Evolutionary conservation across 2,888 invertebrate species (phyloP).

Genomic region (Dasysyrphus albostriatus): DNA sequence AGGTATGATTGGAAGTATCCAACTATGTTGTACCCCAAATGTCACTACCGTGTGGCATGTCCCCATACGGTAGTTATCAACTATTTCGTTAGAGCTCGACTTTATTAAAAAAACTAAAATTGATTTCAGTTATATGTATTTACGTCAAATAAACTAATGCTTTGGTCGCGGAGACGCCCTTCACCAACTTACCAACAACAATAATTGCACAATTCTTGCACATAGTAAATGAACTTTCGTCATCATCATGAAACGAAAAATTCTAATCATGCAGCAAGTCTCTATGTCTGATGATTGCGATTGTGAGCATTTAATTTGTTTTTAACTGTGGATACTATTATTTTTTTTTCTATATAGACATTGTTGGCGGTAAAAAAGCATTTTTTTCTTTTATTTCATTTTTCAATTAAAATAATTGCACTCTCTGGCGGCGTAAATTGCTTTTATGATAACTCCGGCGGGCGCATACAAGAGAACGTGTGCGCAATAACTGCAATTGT

Average conservation of each 20-base stretch:
- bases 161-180: too few relatives aligned
- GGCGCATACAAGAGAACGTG: slow-evolving; percentile 39
- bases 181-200: too few relatives aligned
- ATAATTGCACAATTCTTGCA: neutral
- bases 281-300: neutral
- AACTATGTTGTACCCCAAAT: too few relatives aligned
- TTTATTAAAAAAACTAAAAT: too few relatives aligned
- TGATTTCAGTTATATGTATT: too few relatives aligned
- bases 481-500: slow-evolving; percentile 70
- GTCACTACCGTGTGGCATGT: too few relatives aligned
- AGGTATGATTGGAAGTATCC: too few relatives aligned
- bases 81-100: too few relatives aligned
- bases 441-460: slow-evolving; percentile 64
- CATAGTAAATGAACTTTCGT: slow-evolving; percentile 12
- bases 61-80: too few relatives aligned
- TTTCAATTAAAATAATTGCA: slow-evolving; percentile 74
- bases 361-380: slow-evolving; percentile 21
- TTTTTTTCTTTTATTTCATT: slow-evolving; percentile 47
- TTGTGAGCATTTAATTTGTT: slow-evolving; percentile 33
- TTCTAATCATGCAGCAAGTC: slow-evolving; percentile 15
- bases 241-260: slow-evolving; percentile 9
- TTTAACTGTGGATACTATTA: slow-evolving; percentile 14
- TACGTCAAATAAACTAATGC: too few relatives aligned
- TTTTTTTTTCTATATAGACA: neutral
- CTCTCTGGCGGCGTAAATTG: slow-evolving; percentile 66